Percentiles rank a stretch among this genome's conserved stretches.
These are phyloP conservation scores for Mormyrops boulengeri DNA, from an alignment of 2,797 vertebrate genomes.

Conservation along the genomic window DNA sequence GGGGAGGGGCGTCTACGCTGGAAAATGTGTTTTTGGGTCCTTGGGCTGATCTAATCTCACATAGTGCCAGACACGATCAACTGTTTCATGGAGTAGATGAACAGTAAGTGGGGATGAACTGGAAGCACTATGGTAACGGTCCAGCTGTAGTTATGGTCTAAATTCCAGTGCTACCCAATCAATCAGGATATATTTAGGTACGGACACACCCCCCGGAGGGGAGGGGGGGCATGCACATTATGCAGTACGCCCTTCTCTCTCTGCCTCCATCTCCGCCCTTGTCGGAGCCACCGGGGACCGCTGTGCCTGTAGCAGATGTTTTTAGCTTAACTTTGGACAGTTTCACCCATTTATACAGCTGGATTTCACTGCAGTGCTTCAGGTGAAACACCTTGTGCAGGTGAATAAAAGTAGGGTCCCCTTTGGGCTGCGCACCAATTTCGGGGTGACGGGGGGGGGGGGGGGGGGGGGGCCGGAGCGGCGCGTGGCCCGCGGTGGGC, in stretches of 20 bases:
- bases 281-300: neutral
- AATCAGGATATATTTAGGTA: slow-evolving; percentile 28
- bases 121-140: neutral
- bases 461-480: too few relatives aligned
- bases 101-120: neutral
- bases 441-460: neutral
- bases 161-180: neutral
- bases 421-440: neutral
- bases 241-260: neutral
- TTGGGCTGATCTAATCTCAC: neutral
- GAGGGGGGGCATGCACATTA: neutral
- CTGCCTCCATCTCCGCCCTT: neutral
- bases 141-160: neutral
- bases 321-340: neutral
- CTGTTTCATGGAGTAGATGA: neutral
- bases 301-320: slow-evolving; percentile 10
- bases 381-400: neutral
- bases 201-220: neutral
- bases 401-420: neutral
- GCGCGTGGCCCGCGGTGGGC: too few relatives aligned
- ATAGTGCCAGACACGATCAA: neutral
- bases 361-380: neutral
- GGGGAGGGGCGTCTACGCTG: neutral
- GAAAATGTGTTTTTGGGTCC: neutral
- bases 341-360: neutral